Conservation (phyloP, 2,888 invertebrate genomes). For the Scaptomyza parva region DNA sequence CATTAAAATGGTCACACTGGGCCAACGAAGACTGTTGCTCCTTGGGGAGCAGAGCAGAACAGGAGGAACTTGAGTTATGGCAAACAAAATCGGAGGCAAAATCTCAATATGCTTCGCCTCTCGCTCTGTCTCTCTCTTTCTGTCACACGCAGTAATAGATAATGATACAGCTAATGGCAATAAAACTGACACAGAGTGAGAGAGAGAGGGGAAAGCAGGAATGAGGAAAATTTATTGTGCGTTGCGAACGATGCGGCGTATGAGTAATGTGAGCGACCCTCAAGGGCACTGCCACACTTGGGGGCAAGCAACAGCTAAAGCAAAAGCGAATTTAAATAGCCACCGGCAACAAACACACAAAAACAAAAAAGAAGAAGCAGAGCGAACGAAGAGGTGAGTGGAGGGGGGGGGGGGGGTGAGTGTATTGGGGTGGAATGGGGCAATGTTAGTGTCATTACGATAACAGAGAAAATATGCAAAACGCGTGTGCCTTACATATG, state of each 20-base stretch:
- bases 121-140: neutral
- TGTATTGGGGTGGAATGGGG: neutral
- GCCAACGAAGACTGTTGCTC: too few relatives aligned
- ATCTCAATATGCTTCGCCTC: conserved; percentile 7
- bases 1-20: conserved; percentile 1
- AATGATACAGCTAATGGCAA: conserved; percentile 61
- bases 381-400: neutral
- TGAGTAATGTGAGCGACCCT: conserved; percentile 61
- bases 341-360: conserved; percentile 31
- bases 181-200: conserved; percentile 44
- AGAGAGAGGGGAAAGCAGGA: neutral
- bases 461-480: conserved; percentile 41
- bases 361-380: neutral
- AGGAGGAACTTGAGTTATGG: neutral
- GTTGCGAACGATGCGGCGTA: conserved; percentile 36
- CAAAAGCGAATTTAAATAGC: conserved; percentile 66
- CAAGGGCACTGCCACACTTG: conserved; percentile 62
- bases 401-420: neutral
- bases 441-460: conserved; percentile 45
- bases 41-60: neutral
- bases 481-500: conserved; percentile 31
- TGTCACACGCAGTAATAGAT: conserved; percentile 21
- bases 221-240: conserved; percentile 28
- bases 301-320: too few relatives aligned
- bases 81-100: conserved; percentile 4